A percentile compares a stretch with the other conserved stretches of the same genome.
These are phyloP conservation scores for Pecten maximus DNA, from an alignment of 2,888 invertebrate species.

Conservation along the genomic window DNA sequence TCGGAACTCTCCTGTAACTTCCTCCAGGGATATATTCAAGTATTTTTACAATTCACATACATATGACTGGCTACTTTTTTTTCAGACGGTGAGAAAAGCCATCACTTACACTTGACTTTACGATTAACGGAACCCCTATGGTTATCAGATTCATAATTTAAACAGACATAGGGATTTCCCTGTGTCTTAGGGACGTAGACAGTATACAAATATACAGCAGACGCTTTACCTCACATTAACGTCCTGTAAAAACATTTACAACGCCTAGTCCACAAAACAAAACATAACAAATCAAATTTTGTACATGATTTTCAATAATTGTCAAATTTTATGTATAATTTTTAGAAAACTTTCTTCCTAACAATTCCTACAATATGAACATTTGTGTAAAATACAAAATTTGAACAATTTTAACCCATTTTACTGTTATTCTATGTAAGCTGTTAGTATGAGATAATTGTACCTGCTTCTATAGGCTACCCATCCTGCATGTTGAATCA, in stretches of 20 bases:
- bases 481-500: slow-evolving; percentile 28
- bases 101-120: slow-evolving; percentile 33
- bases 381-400: not conserved
- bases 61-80: not conserved
- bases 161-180: slow-evolving; percentile 14
- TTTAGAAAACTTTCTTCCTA: not conserved
- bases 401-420: not conserved
- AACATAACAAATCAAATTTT: not conserved
- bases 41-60: not conserved
- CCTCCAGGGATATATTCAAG: not conserved
- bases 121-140: slow-evolving; percentile 31
- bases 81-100: slow-evolving; percentile 1
- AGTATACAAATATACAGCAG: not conserved
- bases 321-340: no score
- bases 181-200: not conserved
- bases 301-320: not conserved
- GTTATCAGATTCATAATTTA: slow-evolving; percentile 27
- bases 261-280: not conserved
- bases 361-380: not conserved
- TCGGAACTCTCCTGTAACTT: slow-evolving; percentile 5
- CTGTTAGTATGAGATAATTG: not conserved
- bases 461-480: not conserved
- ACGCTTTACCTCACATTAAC: not conserved
- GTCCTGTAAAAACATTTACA: not conserved
- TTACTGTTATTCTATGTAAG: not conserved